A percentile compares a stretch with the other conserved stretches of the same genome.
These are phyloP conservation scores for Drosophila borealis DNA, from an alignment of 2,888 invertebrate species.

Conservation along the genomic window DNA sequence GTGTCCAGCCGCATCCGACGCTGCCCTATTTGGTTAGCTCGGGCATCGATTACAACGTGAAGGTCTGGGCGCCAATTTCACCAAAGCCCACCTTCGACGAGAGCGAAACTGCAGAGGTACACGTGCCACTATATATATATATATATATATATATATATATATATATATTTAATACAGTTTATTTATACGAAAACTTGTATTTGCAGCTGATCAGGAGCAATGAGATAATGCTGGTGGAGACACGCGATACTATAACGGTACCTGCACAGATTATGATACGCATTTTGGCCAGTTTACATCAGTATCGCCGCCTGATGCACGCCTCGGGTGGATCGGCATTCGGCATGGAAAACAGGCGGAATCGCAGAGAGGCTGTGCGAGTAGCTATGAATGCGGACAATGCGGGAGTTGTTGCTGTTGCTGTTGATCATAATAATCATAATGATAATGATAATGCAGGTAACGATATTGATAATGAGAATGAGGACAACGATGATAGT, in stretches of 20 bases:
- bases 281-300: slow-evolving; percentile 89
- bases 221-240: slow-evolving; percentile 93
- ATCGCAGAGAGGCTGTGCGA: slow-evolving; percentile 1
- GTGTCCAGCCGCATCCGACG: slow-evolving; percentile 92
- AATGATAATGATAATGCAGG: not conserved
- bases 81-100: slow-evolving; percentile 88
- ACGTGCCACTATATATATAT: slow-evolving; percentile 1
- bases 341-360: not conserved
- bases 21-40: slow-evolving; percentile 92
- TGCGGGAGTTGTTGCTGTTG: not conserved
- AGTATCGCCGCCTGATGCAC: slow-evolving; percentile 60
- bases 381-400: slow-evolving; percentile 17
- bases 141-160: too few species aligned
- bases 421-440: not conserved
- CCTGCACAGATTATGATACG: slow-evolving; percentile 94
- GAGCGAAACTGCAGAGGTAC: slow-evolving; percentile 87
- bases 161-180: too few species aligned
- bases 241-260: slow-evolving; percentile 94
- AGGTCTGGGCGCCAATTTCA: slow-evolving; percentile 91
- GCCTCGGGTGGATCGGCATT: slow-evolving; percentile 33
- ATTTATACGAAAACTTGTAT: not conserved
- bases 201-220: slow-evolving; percentile 90
- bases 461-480: not conserved
- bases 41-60: slow-evolving; percentile 95
- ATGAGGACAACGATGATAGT: not conserved